Evolutionary conservation across 2,113 vertebrate species (phyloP).

Genomic region (Ailuropoda melanoleuca): DNA sequence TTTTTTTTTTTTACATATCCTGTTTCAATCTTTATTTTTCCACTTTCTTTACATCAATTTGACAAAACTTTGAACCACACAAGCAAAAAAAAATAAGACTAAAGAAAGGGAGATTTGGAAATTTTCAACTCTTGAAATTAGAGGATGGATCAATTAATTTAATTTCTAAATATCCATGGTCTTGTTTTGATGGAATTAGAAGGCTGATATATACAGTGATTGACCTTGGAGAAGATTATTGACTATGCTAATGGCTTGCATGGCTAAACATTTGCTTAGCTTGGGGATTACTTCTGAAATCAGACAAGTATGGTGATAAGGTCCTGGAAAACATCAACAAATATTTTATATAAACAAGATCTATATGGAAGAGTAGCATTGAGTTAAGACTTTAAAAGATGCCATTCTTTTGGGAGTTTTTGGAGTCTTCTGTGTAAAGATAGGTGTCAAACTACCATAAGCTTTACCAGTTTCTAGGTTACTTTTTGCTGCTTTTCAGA

Average conservation of each 20-base stretch:
- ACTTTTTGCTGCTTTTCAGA: slow-evolving; percentile 3
- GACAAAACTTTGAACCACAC: not conserved
- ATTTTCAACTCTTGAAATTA: not conserved
- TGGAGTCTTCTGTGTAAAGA: not conserved
- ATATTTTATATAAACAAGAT: not conserved
- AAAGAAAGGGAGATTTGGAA: not conserved
- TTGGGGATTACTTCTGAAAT: not conserved
- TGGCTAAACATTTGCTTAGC: slow-evolving; percentile 6
- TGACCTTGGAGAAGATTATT: slow-evolving; percentile 20
- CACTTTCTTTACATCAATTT: not conserved
- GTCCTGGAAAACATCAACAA: not conserved
- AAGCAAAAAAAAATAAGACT: not conserved
- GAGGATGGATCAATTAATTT: not conserved
- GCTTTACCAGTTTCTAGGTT: not conserved
- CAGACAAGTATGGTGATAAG: not conserved
- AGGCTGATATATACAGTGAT: not conserved
- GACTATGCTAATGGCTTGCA: not conserved
- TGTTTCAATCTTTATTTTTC: not conserved
- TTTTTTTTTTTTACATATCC: not conserved
- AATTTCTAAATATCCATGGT: not conserved
- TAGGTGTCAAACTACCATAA: not conserved
- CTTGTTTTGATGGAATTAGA: not conserved
- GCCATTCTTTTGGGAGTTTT: not conserved
- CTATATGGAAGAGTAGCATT: not conserved
- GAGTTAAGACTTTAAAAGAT: not conserved